Conservation (phyloP, 2,113 vertebrate species). For the Herpetotheres cachinnans region DNA sequence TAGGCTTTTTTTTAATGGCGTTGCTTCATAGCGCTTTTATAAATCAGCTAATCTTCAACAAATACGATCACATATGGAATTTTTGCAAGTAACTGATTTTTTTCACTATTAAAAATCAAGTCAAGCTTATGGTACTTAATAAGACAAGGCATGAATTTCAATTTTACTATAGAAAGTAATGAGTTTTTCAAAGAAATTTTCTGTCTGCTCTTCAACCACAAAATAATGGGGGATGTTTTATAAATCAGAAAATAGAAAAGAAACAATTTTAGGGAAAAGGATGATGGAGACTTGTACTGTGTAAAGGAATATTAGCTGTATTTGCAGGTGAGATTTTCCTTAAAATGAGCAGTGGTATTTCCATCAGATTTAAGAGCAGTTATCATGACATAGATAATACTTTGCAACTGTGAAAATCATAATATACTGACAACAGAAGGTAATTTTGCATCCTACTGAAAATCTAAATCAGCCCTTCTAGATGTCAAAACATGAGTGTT, state of each 20-base stretch:
- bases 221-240: not conserved
- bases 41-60: not conserved
- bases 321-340: not conserved
- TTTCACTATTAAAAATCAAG: not conserved
- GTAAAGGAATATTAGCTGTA: not conserved
- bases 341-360: not conserved
- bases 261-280: not conserved
- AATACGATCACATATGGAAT: not conserved
- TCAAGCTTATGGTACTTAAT: not conserved
- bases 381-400: not conserved
- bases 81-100: not conserved
- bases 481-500: not conserved
- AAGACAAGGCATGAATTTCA: not conserved
- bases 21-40: not conserved
- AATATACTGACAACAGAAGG: not conserved
- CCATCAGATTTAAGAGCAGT: not conserved
- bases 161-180: not conserved
- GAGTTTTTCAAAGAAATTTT: not conserved
- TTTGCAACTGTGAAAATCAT: not conserved
- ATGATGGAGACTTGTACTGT: not conserved
- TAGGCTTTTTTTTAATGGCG: not conserved
- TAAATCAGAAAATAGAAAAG: not conserved
- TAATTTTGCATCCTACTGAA: not conserved
- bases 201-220: not conserved
- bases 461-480: not conserved